Evolutionary conservation across 2,797 vertebrate species (phyloP).

Genomic region (Chiroxiphia lanceolata): DNA sequence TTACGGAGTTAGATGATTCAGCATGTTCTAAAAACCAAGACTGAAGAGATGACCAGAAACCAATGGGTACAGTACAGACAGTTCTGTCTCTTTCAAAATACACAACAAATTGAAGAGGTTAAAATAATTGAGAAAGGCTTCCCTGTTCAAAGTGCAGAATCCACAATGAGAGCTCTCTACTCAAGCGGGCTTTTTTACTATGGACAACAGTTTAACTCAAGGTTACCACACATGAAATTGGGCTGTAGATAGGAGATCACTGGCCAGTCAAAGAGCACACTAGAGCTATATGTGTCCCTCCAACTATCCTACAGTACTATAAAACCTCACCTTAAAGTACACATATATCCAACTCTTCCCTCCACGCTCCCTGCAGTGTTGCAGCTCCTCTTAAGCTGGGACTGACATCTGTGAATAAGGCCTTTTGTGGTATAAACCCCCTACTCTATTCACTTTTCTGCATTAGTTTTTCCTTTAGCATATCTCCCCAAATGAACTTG

Average conservation of each 20-base stretch:
- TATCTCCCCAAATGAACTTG: not conserved
- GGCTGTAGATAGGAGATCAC: not conserved
- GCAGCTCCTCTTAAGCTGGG: not conserved
- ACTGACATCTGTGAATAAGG: rapidly evolving
- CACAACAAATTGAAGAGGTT: not conserved
- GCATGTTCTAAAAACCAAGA: not conserved
- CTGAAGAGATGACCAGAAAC: not conserved
- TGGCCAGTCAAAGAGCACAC: not conserved
- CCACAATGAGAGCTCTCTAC: not conserved
- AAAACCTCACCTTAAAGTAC: not conserved
- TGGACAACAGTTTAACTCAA: not conserved
- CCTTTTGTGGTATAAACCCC: not conserved
- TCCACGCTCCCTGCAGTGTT: not conserved
- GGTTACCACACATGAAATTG: not conserved
- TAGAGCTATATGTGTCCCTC: not conserved
- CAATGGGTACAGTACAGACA: not conserved
- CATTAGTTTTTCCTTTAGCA: not conserved
- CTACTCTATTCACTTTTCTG: not conserved
- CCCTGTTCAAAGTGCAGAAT: not conserved
- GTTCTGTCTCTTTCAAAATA: not conserved
- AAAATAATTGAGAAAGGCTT: not conserved
- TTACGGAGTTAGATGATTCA: not conserved
- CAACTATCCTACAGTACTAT: not conserved
- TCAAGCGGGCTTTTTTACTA: not conserved
- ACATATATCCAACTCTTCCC: not conserved